These are phyloP conservation scores for Calliopsis andreniformis DNA, from an alignment of 1,140 invertebrate genomes.

Conservation along the genomic window DNA sequence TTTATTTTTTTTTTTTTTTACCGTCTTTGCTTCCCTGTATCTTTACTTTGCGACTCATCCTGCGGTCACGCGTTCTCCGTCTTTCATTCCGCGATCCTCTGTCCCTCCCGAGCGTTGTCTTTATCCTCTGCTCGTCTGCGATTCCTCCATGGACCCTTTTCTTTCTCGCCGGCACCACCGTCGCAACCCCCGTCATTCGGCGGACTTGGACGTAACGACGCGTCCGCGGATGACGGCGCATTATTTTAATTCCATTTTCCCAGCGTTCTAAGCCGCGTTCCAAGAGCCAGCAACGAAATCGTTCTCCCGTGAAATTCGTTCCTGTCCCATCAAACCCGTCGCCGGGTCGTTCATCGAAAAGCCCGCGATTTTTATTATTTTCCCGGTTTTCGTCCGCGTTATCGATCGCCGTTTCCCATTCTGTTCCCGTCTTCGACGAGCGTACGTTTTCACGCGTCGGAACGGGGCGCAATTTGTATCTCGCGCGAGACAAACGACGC, in stretches of 20 bases:
- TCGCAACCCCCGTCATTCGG: conserved; percentile 14
- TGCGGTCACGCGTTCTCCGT: background rate
- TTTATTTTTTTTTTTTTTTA: background rate
- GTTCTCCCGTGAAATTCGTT: background rate
- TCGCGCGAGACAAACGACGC: conserved; percentile 30
- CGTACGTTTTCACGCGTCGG: conserved; percentile 30
- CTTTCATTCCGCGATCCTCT: background rate
- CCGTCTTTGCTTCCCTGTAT: background rate
- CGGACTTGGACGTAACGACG: conserved; percentile 43
- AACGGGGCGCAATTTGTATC: conserved; percentile 17
- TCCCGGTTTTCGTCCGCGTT: background rate
- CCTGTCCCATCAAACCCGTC: background rate
- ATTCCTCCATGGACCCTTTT: background rate
- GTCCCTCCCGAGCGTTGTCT: background rate
- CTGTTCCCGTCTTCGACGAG: background rate
- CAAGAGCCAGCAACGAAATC: background rate
- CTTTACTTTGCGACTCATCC: background rate
- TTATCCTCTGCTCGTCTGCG: background rate
- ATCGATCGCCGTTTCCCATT: background rate
- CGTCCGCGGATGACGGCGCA: conserved; percentile 18
- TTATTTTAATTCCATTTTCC: conserved; percentile 39
- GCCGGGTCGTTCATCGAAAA: conserved; percentile 7
- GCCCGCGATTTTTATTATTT: conserved; percentile 27
- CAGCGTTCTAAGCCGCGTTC: background rate
- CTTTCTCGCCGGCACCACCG: background rate